These are phyloP conservation scores for Dicentrarchus labrax DNA, from an alignment of 2,113 vertebrate species.

Conservation along the genomic window DNA sequence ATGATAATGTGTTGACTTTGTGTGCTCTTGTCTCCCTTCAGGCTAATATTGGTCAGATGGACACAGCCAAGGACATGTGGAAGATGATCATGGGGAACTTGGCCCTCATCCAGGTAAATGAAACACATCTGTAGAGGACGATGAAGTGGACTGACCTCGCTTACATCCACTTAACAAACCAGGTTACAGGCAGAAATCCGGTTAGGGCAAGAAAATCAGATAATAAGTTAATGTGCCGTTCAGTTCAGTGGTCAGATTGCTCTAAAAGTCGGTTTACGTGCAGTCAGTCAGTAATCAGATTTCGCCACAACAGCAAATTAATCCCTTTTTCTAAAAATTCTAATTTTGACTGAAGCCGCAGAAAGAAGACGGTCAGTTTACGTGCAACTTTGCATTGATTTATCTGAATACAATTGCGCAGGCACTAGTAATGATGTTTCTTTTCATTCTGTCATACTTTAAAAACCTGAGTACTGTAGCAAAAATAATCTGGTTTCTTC, in stretches of 20 bases:
- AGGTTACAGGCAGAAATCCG: neutral
- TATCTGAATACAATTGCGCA: neutral
- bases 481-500: neutral
- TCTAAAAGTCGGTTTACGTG: neutral
- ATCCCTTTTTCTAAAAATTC: neutral
- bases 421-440: neutral
- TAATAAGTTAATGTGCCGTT: neutral
- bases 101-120: constrained; percentile 95
- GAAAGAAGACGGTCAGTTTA: neutral
- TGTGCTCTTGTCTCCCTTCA: constrained; percentile 73
- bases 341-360: neutral
- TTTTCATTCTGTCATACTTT: neutral
- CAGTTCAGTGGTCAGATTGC: neutral
- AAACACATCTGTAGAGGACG: neutral
- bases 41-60: constrained; percentile 99
- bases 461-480: neutral
- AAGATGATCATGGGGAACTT: constrained; percentile 97
- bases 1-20: constrained; percentile 39
- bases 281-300: neutral
- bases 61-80: constrained; percentile 97
- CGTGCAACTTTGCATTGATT: neutral
- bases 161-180: neutral
- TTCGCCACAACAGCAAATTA: neutral
- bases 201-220: neutral
- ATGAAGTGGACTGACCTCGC: neutral